Percentiles rank a stretch among this genome's conserved stretches.
These are phyloP conservation scores for Macropodus opercularis DNA, from an alignment of 2,797 vertebrate species.

Conservation along the genomic window DNA sequence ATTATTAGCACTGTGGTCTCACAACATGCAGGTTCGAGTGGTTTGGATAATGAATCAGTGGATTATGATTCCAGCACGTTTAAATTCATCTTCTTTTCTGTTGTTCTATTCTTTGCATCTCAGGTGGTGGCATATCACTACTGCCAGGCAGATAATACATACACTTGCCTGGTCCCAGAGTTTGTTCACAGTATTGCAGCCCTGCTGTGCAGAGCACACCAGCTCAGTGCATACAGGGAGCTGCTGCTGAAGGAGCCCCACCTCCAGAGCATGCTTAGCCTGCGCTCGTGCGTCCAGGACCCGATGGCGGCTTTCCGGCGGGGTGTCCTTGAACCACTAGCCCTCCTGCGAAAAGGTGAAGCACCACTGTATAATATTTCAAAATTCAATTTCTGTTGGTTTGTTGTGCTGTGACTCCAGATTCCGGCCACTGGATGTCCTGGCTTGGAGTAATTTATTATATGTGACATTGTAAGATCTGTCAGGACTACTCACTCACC, in stretches of 20 bases:
- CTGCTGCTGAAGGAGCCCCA: constrained; percentile 92
- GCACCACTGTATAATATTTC: not conserved
- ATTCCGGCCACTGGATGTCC: not conserved
- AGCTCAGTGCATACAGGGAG: constrained; percentile 89
- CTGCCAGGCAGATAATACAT: constrained; percentile 98
- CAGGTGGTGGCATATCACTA: constrained; percentile 99
- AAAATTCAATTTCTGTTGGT: not conserved
- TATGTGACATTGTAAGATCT: no score
- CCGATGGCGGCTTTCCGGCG: constrained; percentile 90
- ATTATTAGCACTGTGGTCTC: no score
- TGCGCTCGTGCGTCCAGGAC: constrained; percentile 96
- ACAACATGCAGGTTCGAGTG: no score
- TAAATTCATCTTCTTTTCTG: not conserved
- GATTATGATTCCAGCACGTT: not conserved
- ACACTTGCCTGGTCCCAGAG: constrained; percentile 97
- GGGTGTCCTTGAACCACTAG: constrained; percentile 91
- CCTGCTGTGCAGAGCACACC: constrained; percentile 90
- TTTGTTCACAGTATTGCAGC: constrained; percentile 96
- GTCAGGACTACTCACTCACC: no score
- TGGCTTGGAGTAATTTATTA: no score
- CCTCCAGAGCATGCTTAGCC: constrained; percentile 94
- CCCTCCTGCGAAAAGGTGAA: constrained; percentile 89
- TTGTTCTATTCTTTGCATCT: constrained; percentile 8
- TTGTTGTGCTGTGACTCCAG: not conserved
- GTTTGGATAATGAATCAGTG: no score